Evolutionary conservation across 2,113 vertebrate genomes (phyloP).

Genomic region (Seriola aureovittata): DNA sequence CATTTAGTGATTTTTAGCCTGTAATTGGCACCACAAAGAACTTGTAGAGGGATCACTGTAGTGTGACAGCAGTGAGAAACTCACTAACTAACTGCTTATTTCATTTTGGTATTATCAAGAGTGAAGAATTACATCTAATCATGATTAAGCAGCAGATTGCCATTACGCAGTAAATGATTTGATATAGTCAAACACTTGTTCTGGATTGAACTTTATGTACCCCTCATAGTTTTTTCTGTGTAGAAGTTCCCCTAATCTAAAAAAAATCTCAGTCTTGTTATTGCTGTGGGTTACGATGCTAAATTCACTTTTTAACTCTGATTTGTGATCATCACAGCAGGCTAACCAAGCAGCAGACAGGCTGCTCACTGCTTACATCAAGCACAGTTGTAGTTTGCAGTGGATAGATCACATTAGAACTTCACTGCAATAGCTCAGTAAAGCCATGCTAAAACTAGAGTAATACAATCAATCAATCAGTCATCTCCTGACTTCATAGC

Average conservation of each 20-base stretch:
- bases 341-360: constrained; percentile 16
- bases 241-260: not conserved
- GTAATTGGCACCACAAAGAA: constrained; percentile 43
- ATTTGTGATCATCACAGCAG: constrained; percentile 54
- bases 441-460: constrained; percentile 82
- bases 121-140: constrained; percentile 27
- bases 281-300: constrained; percentile 11
- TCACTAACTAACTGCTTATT: constrained; percentile 23
- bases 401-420: constrained; percentile 78
- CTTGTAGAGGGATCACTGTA: constrained; percentile 17
- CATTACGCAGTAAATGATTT: not conserved
- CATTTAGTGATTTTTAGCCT: constrained; percentile 55
- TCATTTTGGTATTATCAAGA: constrained; percentile 20
- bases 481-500: constrained; percentile 81
- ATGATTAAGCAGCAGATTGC: constrained; percentile 23
- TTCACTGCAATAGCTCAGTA: constrained; percentile 69
- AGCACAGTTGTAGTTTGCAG: constrained; percentile 43
- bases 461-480: constrained; percentile 86
- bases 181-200: not conserved
- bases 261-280: constrained; percentile 1
- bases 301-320: constrained; percentile 26
- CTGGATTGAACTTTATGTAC: not conserved
- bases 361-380: constrained; percentile 40
- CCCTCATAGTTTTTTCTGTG: not conserved
- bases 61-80: constrained; percentile 28